Evolutionary conservation across 2,797 vertebrate species (phyloP).

Genomic region (Tragopan temminckii): DNA sequence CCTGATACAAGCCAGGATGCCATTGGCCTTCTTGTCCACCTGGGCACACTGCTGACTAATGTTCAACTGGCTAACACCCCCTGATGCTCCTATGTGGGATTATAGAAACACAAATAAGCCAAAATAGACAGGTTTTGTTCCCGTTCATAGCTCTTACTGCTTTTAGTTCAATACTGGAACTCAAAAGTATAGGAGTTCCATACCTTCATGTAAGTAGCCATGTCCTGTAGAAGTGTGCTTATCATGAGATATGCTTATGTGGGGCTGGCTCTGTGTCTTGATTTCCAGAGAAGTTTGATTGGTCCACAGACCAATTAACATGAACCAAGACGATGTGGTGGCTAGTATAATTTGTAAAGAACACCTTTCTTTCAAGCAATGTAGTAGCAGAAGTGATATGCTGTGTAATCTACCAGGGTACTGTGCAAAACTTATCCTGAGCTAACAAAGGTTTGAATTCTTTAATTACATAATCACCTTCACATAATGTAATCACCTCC

Average conservation of each 20-base stretch:
- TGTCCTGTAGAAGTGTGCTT: background rate
- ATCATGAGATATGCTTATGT: background rate
- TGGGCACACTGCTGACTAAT: background rate
- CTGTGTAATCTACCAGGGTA: background rate
- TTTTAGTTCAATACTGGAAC: background rate
- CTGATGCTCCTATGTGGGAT: background rate
- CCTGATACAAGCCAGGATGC: background rate
- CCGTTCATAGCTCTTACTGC: background rate
- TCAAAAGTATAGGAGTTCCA: background rate
- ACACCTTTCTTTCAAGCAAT: background rate
- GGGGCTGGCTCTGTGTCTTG: background rate
- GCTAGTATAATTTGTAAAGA: background rate
- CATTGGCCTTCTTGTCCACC: background rate
- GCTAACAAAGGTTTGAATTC: background rate
- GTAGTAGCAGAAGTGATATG: background rate
- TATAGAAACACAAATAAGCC: background rate
- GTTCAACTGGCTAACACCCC: background rate
- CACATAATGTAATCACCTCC: background rate
- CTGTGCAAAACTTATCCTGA: background rate
- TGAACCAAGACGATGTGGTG: background rate
- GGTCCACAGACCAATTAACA: background rate
- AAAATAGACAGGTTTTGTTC: background rate
- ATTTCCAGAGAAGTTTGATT: background rate
- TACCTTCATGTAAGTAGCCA: background rate
- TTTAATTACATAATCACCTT: background rate